Evolutionary conservation across 2,113 vertebrate species (phyloP).

Genomic region (Syngnathoides biaculeatus): DNA sequence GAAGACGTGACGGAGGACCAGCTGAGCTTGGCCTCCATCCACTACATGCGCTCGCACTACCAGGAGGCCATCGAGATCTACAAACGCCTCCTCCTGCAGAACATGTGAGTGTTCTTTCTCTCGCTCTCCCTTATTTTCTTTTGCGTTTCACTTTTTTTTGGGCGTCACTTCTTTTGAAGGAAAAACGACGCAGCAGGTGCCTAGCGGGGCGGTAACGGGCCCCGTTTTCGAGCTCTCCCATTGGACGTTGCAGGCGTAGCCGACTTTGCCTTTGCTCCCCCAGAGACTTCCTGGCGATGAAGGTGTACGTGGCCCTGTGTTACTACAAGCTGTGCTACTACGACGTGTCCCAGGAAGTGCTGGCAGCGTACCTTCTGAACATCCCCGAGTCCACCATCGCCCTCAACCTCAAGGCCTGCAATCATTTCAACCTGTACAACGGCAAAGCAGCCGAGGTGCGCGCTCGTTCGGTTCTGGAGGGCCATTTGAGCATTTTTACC

Average conservation of each 20-base stretch:
- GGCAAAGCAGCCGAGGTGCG: constrained; percentile 93
- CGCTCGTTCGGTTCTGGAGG: neutral
- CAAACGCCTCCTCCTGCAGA: constrained; percentile 89
- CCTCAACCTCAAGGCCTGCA: constrained; percentile 97
- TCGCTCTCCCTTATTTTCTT: neutral
- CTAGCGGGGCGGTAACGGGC: no score
- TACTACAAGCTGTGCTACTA: constrained; percentile 99
- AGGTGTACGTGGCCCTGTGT: constrained; percentile 95
- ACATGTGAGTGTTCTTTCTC: constrained; percentile 73
- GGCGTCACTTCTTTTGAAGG: no score
- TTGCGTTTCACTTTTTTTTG: neutral
- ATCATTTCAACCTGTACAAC: constrained; percentile 93
- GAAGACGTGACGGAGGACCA: constrained; percentile 97
- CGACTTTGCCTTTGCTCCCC: neutral
- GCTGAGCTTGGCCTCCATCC: constrained; percentile 95
- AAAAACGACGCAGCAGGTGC: no score
- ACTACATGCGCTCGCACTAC: constrained; percentile 98
- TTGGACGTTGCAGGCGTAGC: neutral
- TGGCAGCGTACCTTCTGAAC: constrained; percentile 93
- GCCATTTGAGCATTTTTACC: neutral
- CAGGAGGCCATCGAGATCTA: constrained; percentile 98
- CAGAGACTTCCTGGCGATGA: constrained; percentile 91
- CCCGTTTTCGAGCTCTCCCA: no score
- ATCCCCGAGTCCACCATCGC: constrained; percentile 95
- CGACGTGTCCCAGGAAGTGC: constrained; percentile 93